Conservation (phyloP, 2,888 invertebrate species). For the Nephrotoma guestfalica region DNA sequence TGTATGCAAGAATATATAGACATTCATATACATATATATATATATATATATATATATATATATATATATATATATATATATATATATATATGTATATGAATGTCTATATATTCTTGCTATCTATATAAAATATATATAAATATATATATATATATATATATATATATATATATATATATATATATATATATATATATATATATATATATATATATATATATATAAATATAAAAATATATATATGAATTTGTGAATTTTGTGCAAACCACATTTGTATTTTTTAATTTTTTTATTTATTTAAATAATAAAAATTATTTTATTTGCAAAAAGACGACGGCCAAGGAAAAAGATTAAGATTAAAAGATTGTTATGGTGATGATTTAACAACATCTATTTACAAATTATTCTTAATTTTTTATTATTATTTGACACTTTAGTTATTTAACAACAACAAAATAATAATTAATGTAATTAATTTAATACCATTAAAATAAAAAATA, state of each 20-base stretch:
- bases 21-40: neutral
- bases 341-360: neutral
- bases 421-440: neutral
- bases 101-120: too few species aligned
- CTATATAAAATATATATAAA: neutral
- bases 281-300: neutral
- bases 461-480: neutral
- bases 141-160: neutral
- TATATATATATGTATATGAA: neutral
- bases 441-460: neutral
- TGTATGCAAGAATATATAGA: neutral
- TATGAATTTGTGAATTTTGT: neutral
- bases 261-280: neutral
- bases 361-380: neutral
- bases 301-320: neutral
- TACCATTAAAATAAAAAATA: neutral
- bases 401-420: neutral
- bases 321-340: neutral
- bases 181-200: neutral
- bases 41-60: constrained; percentile 1
- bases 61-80: neutral
- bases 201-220: neutral
- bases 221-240: neutral
- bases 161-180: neutral
- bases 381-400: neutral